Percentiles rank a stretch among this genome's conserved stretches.
Conservation (phyloP, 2,888 invertebrate genomes). For the Myopa tessellatipennis region DNA sequence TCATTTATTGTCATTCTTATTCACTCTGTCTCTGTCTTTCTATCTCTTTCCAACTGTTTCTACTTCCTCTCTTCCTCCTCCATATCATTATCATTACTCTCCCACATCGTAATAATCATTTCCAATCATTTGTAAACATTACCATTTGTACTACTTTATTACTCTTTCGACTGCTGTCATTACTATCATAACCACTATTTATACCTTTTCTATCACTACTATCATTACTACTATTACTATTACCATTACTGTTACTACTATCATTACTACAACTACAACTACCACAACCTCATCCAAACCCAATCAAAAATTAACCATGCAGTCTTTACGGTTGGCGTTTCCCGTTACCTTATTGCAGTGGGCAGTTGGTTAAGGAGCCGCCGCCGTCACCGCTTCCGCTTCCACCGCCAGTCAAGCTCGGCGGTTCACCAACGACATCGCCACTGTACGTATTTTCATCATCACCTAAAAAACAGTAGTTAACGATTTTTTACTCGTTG, state of each 20-base stretch:
- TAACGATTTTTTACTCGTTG: background rate
- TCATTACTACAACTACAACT: conserved; percentile 32
- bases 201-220: conserved; percentile 16
- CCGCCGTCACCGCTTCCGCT: conserved; percentile 83
- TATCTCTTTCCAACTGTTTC: background rate
- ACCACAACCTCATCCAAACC: conserved; percentile 51
- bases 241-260: conserved; percentile 39
- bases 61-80: too few species aligned
- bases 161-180: background rate
- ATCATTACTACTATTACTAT: conserved; percentile 27
- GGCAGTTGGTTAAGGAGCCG: conserved; percentile 76
- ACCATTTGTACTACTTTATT: conserved; percentile 6
- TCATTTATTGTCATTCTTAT: conserved; percentile 32
- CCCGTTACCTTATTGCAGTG: conserved; percentile 96
- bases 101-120: background rate
- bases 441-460: conserved; percentile 72
- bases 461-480: conserved; percentile 9
- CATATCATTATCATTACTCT: background rate
- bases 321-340: conserved; percentile 97
- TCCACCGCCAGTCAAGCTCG: conserved; percentile 82
- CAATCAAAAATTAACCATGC: conserved; percentile 66
- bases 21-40: background rate
- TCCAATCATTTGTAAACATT: background rate
- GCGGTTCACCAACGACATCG: conserved; percentile 76
- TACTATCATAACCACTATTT: background rate